These are phyloP conservation scores for Sterrhoptilus dennistouni DNA, from an alignment of 2,113 vertebrate genomes.

Conservation along the genomic window DNA sequence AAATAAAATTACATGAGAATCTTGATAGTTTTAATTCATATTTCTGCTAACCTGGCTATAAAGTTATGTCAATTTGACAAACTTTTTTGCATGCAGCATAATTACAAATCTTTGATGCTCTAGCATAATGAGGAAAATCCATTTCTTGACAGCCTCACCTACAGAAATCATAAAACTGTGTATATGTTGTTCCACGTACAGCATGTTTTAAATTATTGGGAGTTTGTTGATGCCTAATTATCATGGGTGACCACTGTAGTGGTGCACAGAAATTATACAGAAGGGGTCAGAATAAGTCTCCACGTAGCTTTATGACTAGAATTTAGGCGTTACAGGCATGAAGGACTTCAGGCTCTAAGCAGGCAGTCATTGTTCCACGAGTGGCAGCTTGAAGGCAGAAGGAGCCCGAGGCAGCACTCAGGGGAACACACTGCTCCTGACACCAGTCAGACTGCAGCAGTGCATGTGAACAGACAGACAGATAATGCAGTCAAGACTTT, in stretches of 20 bases:
- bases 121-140: neutral
- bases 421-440: neutral
- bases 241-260: neutral
- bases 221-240: neutral
- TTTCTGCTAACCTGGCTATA: neutral
- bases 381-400: neutral
- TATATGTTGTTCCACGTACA: neutral
- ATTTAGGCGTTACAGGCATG: neutral
- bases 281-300: neutral
- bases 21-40: neutral
- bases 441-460: neutral
- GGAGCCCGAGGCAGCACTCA: rapidly evolving
- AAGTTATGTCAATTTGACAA: neutral
- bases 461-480: neutral
- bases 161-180: neutral
- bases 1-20: neutral
- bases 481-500: rapidly evolving
- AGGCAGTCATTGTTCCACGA: neutral
- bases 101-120: neutral
- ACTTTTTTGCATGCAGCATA: neutral
- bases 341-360: neutral
- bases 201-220: neutral
- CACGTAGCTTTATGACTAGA: neutral
- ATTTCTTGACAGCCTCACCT: neutral
- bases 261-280: neutral